Percentiles rank a stretch among this genome's conserved stretches.
Conservation (phyloP, 2,113 vertebrate genomes). For the Lutjanus erythropterus region DNA sequence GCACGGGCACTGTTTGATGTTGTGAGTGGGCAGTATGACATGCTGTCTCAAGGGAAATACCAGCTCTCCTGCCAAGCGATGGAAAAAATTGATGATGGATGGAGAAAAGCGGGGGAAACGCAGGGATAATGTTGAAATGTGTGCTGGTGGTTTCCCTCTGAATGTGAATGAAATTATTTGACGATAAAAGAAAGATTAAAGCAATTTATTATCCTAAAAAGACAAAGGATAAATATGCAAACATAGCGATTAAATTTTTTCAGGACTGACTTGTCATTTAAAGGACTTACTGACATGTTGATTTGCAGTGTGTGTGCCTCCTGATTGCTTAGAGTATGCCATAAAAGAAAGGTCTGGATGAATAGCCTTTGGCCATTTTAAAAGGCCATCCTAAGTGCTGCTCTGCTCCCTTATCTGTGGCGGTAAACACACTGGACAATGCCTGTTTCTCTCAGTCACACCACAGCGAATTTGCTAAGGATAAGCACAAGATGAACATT, state of each 20-base stretch:
- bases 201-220: too few species aligned
- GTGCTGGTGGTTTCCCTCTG: slow-evolving; percentile 1
- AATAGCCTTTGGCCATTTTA: slow-evolving; percentile 65
- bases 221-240: not conserved
- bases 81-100: slow-evolving; percentile 58
- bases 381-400: slow-evolving; percentile 72
- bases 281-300: slow-evolving; percentile 27
- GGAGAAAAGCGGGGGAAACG: slow-evolving; percentile 13
- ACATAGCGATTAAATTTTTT: not conserved
- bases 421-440: slow-evolving; percentile 71
- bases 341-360: slow-evolving; percentile 61
- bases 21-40: slow-evolving; percentile 74
- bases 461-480: slow-evolving; percentile 52
- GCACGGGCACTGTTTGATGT: slow-evolving; percentile 69
- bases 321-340: slow-evolving; percentile 65
- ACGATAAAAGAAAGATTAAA: too few species aligned
- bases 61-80: slow-evolving; percentile 58
- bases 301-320: slow-evolving; percentile 54
- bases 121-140: slow-evolving; percentile 19
- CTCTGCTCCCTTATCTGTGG: slow-evolving; percentile 67
- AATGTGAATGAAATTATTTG: slow-evolving; percentile 19
- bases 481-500: slow-evolving; percentile 50
- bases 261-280: slow-evolving; percentile 11
- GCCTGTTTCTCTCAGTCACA: slow-evolving; percentile 49
- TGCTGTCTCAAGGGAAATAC: slow-evolving; percentile 71